Evolutionary conservation across 2,113 vertebrate species (phyloP), one percentile per base, ranked within the genome.

Genomic region (Eulemur macaco): DNA sequence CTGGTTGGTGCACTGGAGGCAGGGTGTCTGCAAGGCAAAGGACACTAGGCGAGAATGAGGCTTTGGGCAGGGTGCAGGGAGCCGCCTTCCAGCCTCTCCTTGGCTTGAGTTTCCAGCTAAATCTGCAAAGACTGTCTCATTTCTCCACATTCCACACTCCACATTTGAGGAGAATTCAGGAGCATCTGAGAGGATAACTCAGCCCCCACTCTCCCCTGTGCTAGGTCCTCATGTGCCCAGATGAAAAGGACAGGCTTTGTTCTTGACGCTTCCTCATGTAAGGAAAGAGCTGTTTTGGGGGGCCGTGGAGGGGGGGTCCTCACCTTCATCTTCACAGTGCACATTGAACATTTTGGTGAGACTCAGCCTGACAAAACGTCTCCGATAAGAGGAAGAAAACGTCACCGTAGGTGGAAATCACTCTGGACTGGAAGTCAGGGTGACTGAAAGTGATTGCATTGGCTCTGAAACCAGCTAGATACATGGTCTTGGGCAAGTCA

Each of bases 221-320:
- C 56, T 45, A 58, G 76, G 34, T 37, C 50, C 54, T 77, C 15
- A 2, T 29, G 45, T 1, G 56, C 20, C n/a, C 21, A 47, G 34
- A 12, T 18, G 15, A 39, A 66, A 9, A 6, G 37, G 9, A 20
- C 6, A 60, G 10, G 1, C 21, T 50, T 37, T 34, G 11, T 3
- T 89, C 34, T 12, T 10, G 14, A 12, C 0, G 9, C 1, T 12
- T 5, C 34, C 42, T 27, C 73, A 1, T 2, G 1, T 17, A 54
- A 21, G 29, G 34, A 27, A 23, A 3, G 37, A 47, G 66, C 21
- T 76, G 54, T 37, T 15, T 18, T 20, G 21, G 21, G 13, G 9
- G 27, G 3, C 21, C 3, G 11, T 25, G 7, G 8, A 21, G 14
- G 9, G 17, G 83, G 20, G 11, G 34, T 37, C 7, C 7, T 50